Base-by-base conservation (phyloP, 2,888 invertebrate genomes). In the Chromoteleia sp. region DNA sequence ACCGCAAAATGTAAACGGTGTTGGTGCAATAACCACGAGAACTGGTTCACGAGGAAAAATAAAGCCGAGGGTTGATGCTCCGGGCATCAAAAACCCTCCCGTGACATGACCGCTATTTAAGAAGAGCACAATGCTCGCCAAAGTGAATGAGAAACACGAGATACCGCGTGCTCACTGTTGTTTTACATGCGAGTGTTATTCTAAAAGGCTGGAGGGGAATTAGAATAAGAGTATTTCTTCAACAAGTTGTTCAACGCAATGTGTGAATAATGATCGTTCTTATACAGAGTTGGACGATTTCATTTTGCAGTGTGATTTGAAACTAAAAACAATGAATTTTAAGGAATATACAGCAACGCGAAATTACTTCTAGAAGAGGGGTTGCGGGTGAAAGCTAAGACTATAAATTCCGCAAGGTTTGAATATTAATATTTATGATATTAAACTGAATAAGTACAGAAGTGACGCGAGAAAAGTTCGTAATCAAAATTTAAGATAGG, bases 1-100 rank as follows among this genome's bases (percentile, higher is more conserved):
- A 71, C 82, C 79, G 79, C 82, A 79, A 82, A 79, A 82, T 75
- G 78, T 76, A 78, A 82, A 79, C 76, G 70, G 68, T 52, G 75
- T 67, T 58, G 65, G 71, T 41, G 79, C 82, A 79, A 82, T 79
- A 82, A 82, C 79, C 54, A 75, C 71, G 41, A 8, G 17, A 67
- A 75, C 74, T 70, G 63, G 80, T 75, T 80, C 29, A 70, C 70
- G 52, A 54, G 68, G 70, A 80, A 74, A 80, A 80, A 80, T 80
- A 74, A 74, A 74, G 54, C 56, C 50, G 50, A 39, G 56, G 41
- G 67, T 43, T 78, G 67, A 71, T 75, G 67, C 71, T 67, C 48
- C 14, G 17, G 71, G 58, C 78, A 43, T 70, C 70, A 59, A 70
- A 68, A 78, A 68, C 41, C 41, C 48, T 52, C 67, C 15, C 48